phyloP scores from a whole-genome alignment of 2,797 vertebrate species.

The Zenarchopterus dispar region DNA sequence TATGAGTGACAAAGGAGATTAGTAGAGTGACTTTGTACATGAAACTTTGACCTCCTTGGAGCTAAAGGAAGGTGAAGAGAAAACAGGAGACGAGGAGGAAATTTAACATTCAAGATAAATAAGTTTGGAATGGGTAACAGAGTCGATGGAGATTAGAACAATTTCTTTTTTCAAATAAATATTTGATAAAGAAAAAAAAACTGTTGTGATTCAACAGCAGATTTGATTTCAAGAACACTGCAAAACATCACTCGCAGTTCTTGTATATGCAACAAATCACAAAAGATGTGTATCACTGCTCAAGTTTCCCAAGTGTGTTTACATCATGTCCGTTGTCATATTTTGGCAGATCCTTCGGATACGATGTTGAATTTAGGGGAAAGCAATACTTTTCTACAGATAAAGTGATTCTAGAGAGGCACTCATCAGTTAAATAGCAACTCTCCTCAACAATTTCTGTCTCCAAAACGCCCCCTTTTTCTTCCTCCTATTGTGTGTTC shows the following conservation, averaged over 20 bases:
- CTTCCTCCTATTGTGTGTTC: conserved; percentile 66
- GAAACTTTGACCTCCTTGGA: conserved; percentile 80
- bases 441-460: conserved; percentile 61
- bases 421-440: conserved; percentile 75
- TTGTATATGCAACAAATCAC: conserved; percentile 7
- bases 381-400: conserved; percentile 64
- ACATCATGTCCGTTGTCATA: conserved; percentile 55
- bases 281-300: conserved; percentile 29
- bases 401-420: conserved; percentile 66
- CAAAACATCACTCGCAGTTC: conserved; percentile 4
- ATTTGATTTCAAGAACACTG: conserved; percentile 4
- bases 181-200: neutral
- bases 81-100: conserved; percentile 6
- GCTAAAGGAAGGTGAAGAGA: conserved; percentile 63
- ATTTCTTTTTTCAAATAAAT: neutral
- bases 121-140: neutral
- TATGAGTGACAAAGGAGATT: conserved; percentile 89
- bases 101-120: neutral
- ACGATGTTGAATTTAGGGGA: conserved; percentile 54
- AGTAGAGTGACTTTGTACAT: conserved; percentile 82
- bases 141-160: neutral
- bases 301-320: conserved; percentile 49
- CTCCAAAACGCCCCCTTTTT: conserved; percentile 67
- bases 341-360: conserved; percentile 59
- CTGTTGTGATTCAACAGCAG: neutral